Percentiles rank a stretch among this genome's conserved stretches.
phyloP scores from a whole-genome alignment of 2,113 vertebrate species.

The Thryonomys swinderianus region DNA sequence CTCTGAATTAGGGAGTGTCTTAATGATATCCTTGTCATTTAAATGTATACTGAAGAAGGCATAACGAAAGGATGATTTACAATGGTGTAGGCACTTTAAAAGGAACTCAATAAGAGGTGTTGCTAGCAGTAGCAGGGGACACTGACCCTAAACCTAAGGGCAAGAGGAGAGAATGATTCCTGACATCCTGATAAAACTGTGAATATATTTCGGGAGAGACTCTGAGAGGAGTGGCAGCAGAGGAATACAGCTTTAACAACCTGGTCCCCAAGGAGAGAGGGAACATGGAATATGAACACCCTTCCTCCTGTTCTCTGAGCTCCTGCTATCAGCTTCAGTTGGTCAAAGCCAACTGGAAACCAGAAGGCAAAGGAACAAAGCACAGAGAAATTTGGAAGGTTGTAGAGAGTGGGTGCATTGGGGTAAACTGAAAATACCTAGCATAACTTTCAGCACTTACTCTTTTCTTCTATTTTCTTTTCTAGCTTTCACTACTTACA shows the following conservation, averaged over 20 bases:
- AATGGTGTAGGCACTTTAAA: neutral
- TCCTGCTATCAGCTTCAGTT: neutral
- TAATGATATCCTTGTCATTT: neutral
- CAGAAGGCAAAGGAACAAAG: neutral
- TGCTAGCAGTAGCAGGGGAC: neutral
- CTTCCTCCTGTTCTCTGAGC: neutral
- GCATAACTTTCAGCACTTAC: neutral
- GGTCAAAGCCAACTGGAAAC: neutral
- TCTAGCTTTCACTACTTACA: neutral
- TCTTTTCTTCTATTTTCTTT: neutral
- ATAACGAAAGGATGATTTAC: constrained; percentile 21
- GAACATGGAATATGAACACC: neutral
- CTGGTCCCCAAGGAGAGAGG: neutral
- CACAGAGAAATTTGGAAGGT: neutral
- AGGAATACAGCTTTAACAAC: neutral
- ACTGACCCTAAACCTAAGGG: neutral
- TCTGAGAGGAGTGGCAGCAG: neutral
- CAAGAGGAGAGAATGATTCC: neutral
- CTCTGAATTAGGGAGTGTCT: constrained; percentile 3
- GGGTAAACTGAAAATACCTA: neutral
- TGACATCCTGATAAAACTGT: neutral
- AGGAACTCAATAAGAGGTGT: neutral
- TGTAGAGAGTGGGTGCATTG: neutral
- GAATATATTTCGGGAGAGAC: neutral
- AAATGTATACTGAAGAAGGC: neutral